phyloP scores from a whole-genome alignment of 2,888 invertebrate species.

The Aphodius sticticus region DNA sequence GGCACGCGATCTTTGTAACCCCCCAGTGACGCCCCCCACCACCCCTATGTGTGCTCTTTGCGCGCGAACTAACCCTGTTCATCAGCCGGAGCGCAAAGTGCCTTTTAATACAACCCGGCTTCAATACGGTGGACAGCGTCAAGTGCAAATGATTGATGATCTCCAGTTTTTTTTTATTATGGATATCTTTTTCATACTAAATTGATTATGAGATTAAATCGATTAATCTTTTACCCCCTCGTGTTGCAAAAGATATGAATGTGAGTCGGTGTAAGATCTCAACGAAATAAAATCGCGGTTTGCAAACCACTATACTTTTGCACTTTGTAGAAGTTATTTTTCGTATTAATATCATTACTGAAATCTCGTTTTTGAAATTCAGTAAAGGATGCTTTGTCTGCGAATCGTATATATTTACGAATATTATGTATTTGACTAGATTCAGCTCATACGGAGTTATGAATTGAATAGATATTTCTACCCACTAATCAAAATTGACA shows the following conservation, averaged over 20 bases:
- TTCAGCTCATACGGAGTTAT: too few relatives aligned
- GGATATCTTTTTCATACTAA: not conserved
- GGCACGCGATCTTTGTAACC: not conserved
- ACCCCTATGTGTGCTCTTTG: not conserved
- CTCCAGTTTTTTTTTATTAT: not conserved
- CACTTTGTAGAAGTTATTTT: not conserved
- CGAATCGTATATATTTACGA: too few relatives aligned
- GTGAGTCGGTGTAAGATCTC: not conserved
- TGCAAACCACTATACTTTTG: not conserved
- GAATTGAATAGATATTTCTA: too few relatives aligned
- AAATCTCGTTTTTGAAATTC: too few relatives aligned
- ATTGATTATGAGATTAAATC: not conserved
- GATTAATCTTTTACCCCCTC: not conserved
- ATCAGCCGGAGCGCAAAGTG: not conserved
- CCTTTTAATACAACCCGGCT: not conserved
- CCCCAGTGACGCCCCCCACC: not conserved
- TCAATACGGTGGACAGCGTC: not conserved
- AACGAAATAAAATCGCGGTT: not conserved
- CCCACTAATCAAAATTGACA: too few relatives aligned
- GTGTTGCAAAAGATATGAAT: not conserved
- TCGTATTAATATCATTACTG: not conserved
- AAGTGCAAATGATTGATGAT: not conserved
- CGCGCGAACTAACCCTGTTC: not conserved
- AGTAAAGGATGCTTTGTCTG: too few relatives aligned
- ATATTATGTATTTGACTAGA: too few relatives aligned